A percentile compares a stretch with the other conserved stretches of the same genome.
These are phyloP conservation scores for Thripadectes ignobilis DNA, from an alignment of 2,797 vertebrate species.

Conservation along the genomic window DNA sequence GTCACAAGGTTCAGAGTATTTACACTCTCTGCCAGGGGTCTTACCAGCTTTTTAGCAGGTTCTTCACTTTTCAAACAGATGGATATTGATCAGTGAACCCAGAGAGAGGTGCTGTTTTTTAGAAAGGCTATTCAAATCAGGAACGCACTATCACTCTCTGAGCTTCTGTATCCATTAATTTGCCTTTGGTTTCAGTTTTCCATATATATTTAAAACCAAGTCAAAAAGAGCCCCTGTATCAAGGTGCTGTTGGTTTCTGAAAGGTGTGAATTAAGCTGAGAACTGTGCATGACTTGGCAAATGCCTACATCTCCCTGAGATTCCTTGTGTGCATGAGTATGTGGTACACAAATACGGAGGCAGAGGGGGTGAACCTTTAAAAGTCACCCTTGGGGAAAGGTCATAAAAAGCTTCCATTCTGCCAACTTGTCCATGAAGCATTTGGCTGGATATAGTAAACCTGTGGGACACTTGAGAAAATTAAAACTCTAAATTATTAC, in stretches of 20 bases:
- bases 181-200: neutral
- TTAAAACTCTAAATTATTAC: slow-evolving; percentile 72
- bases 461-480: slow-evolving; percentile 59
- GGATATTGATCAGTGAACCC: slow-evolving; percentile 8
- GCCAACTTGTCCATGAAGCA: slow-evolving; percentile 23
- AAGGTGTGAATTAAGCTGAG: neutral
- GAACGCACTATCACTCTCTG: neutral
- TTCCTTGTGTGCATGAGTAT: neutral
- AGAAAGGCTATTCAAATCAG: neutral
- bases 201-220: neutral
- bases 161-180: neutral
- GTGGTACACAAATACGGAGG: neutral
- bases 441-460: slow-evolving; percentile 59
- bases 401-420: slow-evolving; percentile 44
- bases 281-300: neutral
- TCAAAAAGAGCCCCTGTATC: neutral
- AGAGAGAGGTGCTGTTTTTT: neutral
- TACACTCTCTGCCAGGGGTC: neutral
- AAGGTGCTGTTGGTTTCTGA: neutral
- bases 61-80: slow-evolving; percentile 20
- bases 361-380: neutral
- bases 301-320: neutral
- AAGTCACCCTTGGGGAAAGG: neutral
- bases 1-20: neutral
- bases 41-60: slow-evolving; percentile 17